Conservation (phyloP, 1,140 invertebrate species). For the Solenopsis invicta region DNA sequence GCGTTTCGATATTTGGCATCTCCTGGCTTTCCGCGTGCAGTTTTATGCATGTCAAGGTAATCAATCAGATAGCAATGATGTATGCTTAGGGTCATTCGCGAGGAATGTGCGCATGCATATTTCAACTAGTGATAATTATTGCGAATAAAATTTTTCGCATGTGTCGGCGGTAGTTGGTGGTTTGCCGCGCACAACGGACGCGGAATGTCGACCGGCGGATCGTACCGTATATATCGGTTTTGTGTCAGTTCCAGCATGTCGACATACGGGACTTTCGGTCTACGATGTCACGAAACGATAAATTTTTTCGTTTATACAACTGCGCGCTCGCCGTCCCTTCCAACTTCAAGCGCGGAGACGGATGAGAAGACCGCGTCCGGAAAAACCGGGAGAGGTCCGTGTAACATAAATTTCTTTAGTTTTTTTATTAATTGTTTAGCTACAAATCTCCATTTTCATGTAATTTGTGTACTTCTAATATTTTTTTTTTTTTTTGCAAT, state of each 20-base stretch:
- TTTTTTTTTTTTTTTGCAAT: background rate
- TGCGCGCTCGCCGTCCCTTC: slow-evolving; percentile 1
- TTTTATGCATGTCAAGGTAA: background rate
- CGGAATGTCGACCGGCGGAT: slow-evolving; percentile 26
- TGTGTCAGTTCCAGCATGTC: slow-evolving; percentile 67
- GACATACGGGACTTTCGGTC: slow-evolving; percentile 60
- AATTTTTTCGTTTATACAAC: slow-evolving; percentile 64
- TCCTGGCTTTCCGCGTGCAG: background rate
- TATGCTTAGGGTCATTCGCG: background rate
- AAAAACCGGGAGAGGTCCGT: slow-evolving; percentile 2
- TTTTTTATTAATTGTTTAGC: slow-evolving; percentile 5
- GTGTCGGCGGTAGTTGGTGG: slow-evolving; percentile 17
- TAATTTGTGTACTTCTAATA: background rate
- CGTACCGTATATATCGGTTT: slow-evolving; percentile 62
- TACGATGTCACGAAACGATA: slow-evolving; percentile 65
- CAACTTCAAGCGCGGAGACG: slow-evolving; percentile 2
- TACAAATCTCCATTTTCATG: background rate
- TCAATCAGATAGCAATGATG: background rate
- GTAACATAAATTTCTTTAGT: slow-evolving; percentile 21
- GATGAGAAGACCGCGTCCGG: background rate
- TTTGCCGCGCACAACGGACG: background rate
- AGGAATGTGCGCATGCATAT: background rate
- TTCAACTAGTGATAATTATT: slow-evolving; percentile 46
- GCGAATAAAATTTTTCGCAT: slow-evolving; percentile 21
- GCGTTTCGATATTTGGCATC: background rate